These are phyloP conservation scores for Pristionchus pacificus DNA, from an alignment of 1,140 invertebrate genomes.

Conservation along the genomic window DNA sequence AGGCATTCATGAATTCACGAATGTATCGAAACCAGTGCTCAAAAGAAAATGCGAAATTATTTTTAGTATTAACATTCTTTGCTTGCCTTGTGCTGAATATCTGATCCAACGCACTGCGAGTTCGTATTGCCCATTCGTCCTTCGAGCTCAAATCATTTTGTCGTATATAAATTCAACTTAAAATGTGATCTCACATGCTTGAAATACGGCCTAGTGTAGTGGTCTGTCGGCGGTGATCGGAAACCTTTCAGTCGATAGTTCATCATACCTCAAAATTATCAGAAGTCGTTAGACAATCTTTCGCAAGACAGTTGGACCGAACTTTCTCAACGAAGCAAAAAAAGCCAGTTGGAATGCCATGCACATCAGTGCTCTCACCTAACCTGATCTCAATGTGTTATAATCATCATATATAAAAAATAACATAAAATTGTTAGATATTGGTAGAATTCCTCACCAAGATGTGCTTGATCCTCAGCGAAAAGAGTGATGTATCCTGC, in stretches of 20 bases:
- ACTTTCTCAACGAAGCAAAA: too few species aligned
- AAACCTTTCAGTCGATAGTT: conserved; percentile 83
- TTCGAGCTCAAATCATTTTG: conserved; percentile 62
- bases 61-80: conserved; percentile 62
- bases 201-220: conserved; percentile 79
- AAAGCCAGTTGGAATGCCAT: too few species aligned
- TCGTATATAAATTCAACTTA: conserved; percentile 43
- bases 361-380: not conserved
- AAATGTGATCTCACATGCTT: conserved; percentile 60
- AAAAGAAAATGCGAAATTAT: not conserved
- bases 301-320: too few species aligned
- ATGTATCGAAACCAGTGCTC: conserved; percentile 13
- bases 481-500: conserved; percentile 42
- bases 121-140: not conserved
- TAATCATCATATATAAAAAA: not conserved
- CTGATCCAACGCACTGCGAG: conserved; percentile 62
- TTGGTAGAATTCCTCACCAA: not conserved
- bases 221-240: conserved; percentile 74
- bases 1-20: conserved; percentile 8
- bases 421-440: not conserved
- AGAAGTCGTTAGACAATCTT: not conserved
- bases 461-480: not conserved
- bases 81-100: too few species aligned
- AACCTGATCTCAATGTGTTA: not conserved
- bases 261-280: conserved; percentile 68